Percentiles rank a stretch among this genome's conserved stretches.
These are phyloP conservation scores for Phaethon lepturus DNA, from an alignment of 2,113 vertebrate genomes.

Conservation along the genomic window DNA sequence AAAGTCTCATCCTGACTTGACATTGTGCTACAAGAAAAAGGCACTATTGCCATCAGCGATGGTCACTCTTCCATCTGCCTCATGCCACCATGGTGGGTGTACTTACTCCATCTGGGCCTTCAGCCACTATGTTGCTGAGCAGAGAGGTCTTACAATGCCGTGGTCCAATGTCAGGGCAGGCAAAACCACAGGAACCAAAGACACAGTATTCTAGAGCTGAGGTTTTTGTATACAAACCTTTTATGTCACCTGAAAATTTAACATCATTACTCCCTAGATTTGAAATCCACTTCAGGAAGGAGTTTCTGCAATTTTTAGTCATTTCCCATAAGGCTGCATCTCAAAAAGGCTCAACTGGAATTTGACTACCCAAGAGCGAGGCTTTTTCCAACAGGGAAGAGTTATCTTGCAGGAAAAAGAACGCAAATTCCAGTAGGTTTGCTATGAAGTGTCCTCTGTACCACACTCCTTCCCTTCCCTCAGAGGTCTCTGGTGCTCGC, in stretches of 20 bases:
- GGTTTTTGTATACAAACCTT: background rate
- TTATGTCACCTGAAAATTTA: background rate
- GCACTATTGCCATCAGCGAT: background rate
- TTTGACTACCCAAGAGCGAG: background rate
- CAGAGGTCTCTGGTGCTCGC: rapidly evolving
- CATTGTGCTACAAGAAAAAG: background rate
- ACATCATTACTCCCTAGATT: background rate
- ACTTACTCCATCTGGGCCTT: background rate
- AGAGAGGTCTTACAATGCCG: background rate
- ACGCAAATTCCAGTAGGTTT: background rate
- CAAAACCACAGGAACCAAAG: background rate
- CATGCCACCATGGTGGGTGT: rapidly evolving
- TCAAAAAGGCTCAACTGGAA: background rate
- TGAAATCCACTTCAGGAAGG: background rate
- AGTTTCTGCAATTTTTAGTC: background rate
- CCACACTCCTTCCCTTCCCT: background rate
- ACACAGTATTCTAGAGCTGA: background rate
- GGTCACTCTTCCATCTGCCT: background rate
- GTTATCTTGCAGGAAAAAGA: background rate
- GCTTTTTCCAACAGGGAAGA: background rate
- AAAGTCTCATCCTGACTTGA: background rate
- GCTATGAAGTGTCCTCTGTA: background rate
- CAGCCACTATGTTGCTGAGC: background rate
- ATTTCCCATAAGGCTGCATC: background rate
- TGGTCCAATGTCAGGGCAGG: background rate